Evolutionary conservation across 2,113 vertebrate genomes (phyloP).

Genomic region (Prionailurus bengalensis): DNA sequence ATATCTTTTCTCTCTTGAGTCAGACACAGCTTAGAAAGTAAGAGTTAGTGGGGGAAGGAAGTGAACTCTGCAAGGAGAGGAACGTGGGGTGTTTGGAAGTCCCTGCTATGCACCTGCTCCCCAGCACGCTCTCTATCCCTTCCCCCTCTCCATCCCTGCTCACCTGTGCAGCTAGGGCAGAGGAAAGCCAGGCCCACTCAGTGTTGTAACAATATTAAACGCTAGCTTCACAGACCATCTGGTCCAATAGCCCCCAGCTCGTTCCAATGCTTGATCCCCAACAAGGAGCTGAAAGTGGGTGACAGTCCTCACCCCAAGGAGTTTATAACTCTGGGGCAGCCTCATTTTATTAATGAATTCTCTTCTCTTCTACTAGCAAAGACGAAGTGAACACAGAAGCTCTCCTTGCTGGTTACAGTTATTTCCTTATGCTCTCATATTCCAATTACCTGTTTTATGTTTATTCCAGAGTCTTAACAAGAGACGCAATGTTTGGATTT

Average conservation of each 20-base stretch:
- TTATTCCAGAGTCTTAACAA: slow-evolving; percentile 77
- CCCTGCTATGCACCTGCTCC: neutral
- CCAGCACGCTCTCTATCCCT: rapidly evolving
- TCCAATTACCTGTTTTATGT: slow-evolving; percentile 76
- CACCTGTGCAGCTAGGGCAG: neutral
- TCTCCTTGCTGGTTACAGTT: slow-evolving; percentile 20
- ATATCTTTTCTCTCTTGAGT: neutral
- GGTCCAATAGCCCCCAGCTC: neutral
- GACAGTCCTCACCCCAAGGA: no score
- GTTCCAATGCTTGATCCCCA: neutral
- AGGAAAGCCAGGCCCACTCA: neutral
- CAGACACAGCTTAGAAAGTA: neutral
- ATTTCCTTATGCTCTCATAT: slow-evolving; percentile 55
- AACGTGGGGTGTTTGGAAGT: neutral
- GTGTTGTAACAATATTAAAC: neutral
- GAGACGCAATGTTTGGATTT: slow-evolving; percentile 62
- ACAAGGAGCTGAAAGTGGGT: neutral
- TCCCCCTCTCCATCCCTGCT: neutral
- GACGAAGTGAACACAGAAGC: neutral
- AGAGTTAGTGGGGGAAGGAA: neutral
- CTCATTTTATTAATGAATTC: neutral
- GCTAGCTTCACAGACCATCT: neutral
- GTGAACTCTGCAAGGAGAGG: neutral
- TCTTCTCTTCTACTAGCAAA: slow-evolving; percentile 33
- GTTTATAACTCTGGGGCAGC: neutral